Evolutionary conservation across 2,113 vertebrate genomes (phyloP).

Genomic region (Eidolon helvum): DNA sequence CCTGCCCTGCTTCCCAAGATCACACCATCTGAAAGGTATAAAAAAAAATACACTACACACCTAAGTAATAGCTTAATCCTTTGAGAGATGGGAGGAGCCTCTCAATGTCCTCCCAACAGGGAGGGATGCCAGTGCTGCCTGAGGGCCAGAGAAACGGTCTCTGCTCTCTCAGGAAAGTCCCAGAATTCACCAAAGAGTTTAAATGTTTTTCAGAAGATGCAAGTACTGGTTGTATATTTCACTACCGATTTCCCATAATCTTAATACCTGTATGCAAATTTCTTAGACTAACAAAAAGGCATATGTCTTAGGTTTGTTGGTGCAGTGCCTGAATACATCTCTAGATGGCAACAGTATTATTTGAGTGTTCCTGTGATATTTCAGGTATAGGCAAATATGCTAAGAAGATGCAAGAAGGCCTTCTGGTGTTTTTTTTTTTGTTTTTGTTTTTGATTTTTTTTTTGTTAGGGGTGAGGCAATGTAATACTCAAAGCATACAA

Average conservation of each 20-base stretch:
- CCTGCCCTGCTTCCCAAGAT: neutral
- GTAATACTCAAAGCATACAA: neutral
- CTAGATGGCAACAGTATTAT: neutral
- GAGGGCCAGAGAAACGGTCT: neutral
- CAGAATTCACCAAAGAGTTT: neutral
- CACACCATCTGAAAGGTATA: neutral
- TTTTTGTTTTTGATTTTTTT: neutral
- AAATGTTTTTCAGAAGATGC: neutral
- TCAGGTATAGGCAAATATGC: neutral
- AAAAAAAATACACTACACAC: neutral
- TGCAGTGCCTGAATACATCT: neutral
- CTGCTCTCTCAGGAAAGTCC: neutral
- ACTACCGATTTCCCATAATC: neutral
- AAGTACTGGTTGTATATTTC: neutral
- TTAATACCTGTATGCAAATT: neutral
- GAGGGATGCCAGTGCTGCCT: neutral
- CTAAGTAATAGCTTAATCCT: neutral
- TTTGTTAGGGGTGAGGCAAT: neutral
- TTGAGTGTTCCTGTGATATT: neutral
- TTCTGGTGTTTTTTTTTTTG: neutral
- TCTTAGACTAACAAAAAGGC: neutral
- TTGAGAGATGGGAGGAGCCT: neutral
- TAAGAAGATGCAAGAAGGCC: neutral
- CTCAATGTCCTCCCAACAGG: fast-evolving
- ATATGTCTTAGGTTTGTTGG: neutral